A percentile compares a stretch with the other conserved stretches of the same genome.
phyloP scores from a whole-genome alignment of 2,888 invertebrate genomes.

The Caradrina clavipalpis region DNA sequence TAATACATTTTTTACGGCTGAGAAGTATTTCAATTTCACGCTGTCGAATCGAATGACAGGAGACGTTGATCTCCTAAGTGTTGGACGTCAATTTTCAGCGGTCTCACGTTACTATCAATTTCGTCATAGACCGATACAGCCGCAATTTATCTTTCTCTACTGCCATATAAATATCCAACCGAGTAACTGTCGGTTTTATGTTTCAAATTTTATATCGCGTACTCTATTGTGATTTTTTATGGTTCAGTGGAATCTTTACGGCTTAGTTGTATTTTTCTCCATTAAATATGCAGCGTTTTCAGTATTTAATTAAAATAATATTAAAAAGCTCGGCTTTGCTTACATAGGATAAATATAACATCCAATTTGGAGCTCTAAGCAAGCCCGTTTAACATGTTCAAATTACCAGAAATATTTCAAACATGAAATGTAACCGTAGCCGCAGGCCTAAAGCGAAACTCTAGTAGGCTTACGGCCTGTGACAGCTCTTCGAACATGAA shows the following conservation, averaged over 20 bases:
- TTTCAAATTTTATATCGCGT: slow-evolving; percentile 72
- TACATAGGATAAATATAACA: not conserved
- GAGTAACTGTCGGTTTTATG: slow-evolving; percentile 70
- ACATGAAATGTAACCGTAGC: slow-evolving; percentile 3
- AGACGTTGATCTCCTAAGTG: slow-evolving; percentile 67
- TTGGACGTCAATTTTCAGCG: slow-evolving; percentile 71
- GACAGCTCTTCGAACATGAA: slow-evolving; percentile 29
- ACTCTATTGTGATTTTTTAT: slow-evolving; percentile 72
- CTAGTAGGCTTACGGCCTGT: slow-evolving; percentile 13
- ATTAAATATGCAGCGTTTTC: slow-evolving; percentile 21
- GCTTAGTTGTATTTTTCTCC: slow-evolving; percentile 39
- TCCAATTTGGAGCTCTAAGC: not conserved
- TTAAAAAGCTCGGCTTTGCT: not conserved
- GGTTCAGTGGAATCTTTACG: slow-evolving; percentile 62
- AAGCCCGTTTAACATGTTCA: slow-evolving; percentile 4
- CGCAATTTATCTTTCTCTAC: slow-evolving; percentile 73
- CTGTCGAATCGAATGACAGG: slow-evolving; percentile 72
- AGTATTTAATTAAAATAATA: not conserved
- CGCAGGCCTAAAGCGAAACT: slow-evolving; percentile 21
- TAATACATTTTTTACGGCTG: slow-evolving; percentile 52
- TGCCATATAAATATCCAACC: slow-evolving; percentile 62
- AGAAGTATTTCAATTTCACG: slow-evolving; percentile 76
- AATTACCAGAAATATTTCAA: slow-evolving; percentile 27
- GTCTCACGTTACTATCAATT: slow-evolving; percentile 69
- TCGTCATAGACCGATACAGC: slow-evolving; percentile 71